These are phyloP conservation scores for Danio jaintianensis DNA, from an alignment of 2,797 vertebrate genomes.

Conservation along the genomic window DNA sequence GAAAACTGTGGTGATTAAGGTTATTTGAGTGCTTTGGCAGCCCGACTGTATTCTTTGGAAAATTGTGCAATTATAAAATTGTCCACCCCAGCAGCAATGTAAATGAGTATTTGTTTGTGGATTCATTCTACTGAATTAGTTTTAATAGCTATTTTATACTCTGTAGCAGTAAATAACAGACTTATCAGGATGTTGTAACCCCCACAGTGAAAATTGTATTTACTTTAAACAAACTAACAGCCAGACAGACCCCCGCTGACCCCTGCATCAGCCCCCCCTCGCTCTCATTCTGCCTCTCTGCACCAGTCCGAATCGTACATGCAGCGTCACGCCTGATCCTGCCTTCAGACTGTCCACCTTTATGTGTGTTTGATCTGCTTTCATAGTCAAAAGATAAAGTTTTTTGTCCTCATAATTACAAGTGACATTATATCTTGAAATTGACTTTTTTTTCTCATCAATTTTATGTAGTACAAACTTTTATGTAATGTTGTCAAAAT, in stretches of 20 bases:
- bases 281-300: conserved; percentile 19
- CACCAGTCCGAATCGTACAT: conserved; percentile 32
- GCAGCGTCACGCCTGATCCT: conserved; percentile 24
- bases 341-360: conserved; percentile 2
- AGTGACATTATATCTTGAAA: no score
- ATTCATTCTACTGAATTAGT: not conserved
- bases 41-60: not conserved
- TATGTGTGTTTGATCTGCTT: not conserved
- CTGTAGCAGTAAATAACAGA: not conserved
- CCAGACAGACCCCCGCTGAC: conserved; percentile 30
- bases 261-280: conserved; percentile 6
- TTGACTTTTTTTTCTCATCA: no score
- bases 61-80: not conserved
- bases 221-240: conserved; percentile 39
- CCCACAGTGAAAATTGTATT: conserved; percentile 4
- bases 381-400: conserved; percentile 3
- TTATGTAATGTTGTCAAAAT: no score
- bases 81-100: not conserved
- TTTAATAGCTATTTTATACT: not conserved
- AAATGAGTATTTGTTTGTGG: not conserved
- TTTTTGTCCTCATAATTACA: not conserved
- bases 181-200: conserved; percentile 17
- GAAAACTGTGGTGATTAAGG: not conserved
- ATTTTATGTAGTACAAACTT: no score
- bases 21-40: not conserved